Evolutionary conservation across 37 sponge, comb jelly and placozoan genomes (phyloP).

Genomic region (Beroe forskalii): DNA sequence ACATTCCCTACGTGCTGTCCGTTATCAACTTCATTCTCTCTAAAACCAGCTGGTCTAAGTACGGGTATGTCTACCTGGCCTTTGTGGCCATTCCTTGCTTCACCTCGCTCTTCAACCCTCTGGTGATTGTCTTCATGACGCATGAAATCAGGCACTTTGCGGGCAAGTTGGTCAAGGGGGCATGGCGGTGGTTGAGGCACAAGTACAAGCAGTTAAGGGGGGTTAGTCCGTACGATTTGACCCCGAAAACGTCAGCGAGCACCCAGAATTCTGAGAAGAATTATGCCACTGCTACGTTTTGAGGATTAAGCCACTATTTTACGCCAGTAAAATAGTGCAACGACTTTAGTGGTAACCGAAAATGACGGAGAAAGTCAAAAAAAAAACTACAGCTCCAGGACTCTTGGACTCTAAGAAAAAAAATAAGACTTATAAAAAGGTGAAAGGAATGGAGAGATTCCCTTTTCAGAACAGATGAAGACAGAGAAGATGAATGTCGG

Average conservation of each 20-base stretch:
- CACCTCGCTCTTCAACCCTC: slow-evolving; percentile 13
- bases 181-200: not conserved
- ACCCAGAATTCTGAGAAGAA: not conserved
- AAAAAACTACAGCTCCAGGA: no score
- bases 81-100: slow-evolving; percentile 7
- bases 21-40: slow-evolving; percentile 32
- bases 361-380: no score
- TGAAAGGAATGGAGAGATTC: no score
- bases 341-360: no score
- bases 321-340: no score
- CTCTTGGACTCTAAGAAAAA: no score
- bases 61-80: slow-evolving; percentile 11
- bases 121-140: not conserved
- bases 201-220: not conserved
- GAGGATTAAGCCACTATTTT: no score
- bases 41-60: not conserved
- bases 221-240: slow-evolving; percentile 14
- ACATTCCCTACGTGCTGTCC: slow-evolving; percentile 41
- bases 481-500: no score
- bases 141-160: slow-evolving; percentile 6
- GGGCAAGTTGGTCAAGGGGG: not conserved
- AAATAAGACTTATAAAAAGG: no score
- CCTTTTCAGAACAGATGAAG: no score
- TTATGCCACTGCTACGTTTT: not conserved
- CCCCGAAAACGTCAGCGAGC: not conserved